These are phyloP conservation scores for Epistrophe grossulariae DNA, from an alignment of 2,888 invertebrate species.

Conservation along the genomic window DNA sequence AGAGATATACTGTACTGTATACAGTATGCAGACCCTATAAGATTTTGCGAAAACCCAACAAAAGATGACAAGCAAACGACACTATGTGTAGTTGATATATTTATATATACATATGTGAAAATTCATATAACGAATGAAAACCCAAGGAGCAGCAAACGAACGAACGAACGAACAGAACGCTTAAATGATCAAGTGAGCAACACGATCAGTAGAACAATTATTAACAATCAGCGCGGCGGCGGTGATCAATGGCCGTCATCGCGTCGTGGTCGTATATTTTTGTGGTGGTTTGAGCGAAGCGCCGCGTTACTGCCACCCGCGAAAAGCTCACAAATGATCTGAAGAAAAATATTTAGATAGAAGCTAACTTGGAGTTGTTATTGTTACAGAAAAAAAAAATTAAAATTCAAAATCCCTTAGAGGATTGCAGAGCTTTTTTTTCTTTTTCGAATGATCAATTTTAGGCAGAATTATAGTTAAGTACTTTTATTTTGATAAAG, in stretches of 20 bases:
- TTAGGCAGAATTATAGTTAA: neutral
- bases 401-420: slow-evolving; percentile 59
- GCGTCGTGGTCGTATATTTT: slow-evolving; percentile 2
- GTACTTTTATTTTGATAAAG: slow-evolving; percentile 37
- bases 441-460: slow-evolving; percentile 34
- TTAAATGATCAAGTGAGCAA: slow-evolving; percentile 41
- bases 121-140: slow-evolving; percentile 5
- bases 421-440: slow-evolving; percentile 51
- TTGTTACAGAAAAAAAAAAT: neutral
- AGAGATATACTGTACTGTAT: slow-evolving; percentile 40
- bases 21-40: slow-evolving; percentile 33
- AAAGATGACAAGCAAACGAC: slow-evolving; percentile 59
- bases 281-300: neutral
- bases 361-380: slow-evolving; percentile 39
- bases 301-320: slow-evolving; percentile 57
- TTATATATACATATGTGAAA: neutral
- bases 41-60: slow-evolving; percentile 58
- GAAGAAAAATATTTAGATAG: slow-evolving; percentile 16
- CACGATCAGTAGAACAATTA: slow-evolving; percentile 44
- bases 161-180: slow-evolving; percentile 25
- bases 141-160: slow-evolving; percentile 15
- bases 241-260: slow-evolving; percentile 64
- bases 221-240: slow-evolving; percentile 63
- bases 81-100: too few relatives aligned
- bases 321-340: slow-evolving; percentile 67